Percentiles rank a stretch among this genome's conserved stretches.
Evolutionary conservation across 2,888 invertebrate species (phyloP).

Genomic region (Bombylius discolor): DNA sequence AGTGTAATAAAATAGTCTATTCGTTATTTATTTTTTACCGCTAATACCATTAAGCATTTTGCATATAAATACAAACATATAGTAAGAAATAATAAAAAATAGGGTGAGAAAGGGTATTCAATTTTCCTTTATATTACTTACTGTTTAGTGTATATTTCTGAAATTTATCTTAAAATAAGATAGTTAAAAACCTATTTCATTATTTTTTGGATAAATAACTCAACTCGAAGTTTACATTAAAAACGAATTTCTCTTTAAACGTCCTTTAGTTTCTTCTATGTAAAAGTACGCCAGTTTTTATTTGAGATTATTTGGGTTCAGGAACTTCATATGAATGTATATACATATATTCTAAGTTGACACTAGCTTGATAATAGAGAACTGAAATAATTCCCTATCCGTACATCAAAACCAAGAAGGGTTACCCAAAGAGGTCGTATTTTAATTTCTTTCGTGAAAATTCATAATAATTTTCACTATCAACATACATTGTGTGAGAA

Average conservation of each 20-base stretch:
- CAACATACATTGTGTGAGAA: not conserved
- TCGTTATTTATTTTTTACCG: slow-evolving; percentile 3
- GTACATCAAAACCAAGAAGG: slow-evolving; percentile 3
- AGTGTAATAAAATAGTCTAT: too few species aligned
- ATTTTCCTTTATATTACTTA: too few species aligned
- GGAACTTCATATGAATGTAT: not conserved
- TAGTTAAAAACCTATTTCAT: too few species aligned
- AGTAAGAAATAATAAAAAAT: slow-evolving; percentile 6
- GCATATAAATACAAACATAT: slow-evolving; percentile 14
- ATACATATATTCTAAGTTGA: not conserved
- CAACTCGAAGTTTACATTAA: too few species aligned
- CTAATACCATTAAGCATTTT: slow-evolving; percentile 19
- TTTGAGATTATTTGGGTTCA: too few species aligned
- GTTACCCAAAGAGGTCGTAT: slow-evolving; percentile 4
- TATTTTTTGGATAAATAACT: too few species aligned
- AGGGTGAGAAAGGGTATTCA: not conserved
- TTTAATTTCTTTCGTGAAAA: slow-evolving; percentile 7
- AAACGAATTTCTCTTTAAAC: too few species aligned
- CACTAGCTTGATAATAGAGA: not conserved
- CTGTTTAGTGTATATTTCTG: too few species aligned
- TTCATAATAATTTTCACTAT: slow-evolving; percentile 8
- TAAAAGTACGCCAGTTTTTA: too few species aligned
- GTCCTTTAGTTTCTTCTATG: too few species aligned
- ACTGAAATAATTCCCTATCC: not conserved
- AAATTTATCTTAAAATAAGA: too few species aligned